Evolutionary conservation across 2,113 vertebrate species (phyloP).

Genomic region (Nanger granti): DNA sequence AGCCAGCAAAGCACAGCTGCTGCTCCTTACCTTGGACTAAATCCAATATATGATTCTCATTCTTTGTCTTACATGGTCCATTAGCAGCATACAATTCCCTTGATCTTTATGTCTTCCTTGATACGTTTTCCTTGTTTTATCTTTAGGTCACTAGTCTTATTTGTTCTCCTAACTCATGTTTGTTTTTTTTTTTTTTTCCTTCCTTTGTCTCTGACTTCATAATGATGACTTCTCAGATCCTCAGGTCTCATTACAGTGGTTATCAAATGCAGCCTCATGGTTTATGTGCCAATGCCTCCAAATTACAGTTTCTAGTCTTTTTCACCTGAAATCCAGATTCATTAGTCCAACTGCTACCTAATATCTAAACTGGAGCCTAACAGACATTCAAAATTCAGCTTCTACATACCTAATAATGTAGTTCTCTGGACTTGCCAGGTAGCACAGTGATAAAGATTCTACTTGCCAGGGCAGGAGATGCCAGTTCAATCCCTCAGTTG

Average conservation of each 20-base stretch:
- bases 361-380: not conserved
- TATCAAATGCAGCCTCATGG: not conserved
- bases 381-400: not conserved
- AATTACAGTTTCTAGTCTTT: not conserved
- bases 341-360: not conserved
- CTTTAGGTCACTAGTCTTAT: not conserved
- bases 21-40: not conserved
- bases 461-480: not conserved
- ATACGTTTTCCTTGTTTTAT: not conserved
- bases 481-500: not conserved
- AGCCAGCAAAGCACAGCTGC: too few species aligned
- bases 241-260: not conserved
- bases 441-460: not conserved
- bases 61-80: not conserved
- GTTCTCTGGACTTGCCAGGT: not conserved
- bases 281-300: not conserved
- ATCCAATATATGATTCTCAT: not conserved
- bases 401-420: not conserved
- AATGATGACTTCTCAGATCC: not conserved
- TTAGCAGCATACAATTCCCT: not conserved
- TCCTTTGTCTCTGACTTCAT: not conserved
- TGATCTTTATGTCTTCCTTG: not conserved
- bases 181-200: not conserved
- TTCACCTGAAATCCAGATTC: not conserved
- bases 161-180: not conserved